These are phyloP conservation scores for Orcinus orca DNA, from an alignment of 2,113 vertebrate genomes.

Conservation along the genomic window DNA sequence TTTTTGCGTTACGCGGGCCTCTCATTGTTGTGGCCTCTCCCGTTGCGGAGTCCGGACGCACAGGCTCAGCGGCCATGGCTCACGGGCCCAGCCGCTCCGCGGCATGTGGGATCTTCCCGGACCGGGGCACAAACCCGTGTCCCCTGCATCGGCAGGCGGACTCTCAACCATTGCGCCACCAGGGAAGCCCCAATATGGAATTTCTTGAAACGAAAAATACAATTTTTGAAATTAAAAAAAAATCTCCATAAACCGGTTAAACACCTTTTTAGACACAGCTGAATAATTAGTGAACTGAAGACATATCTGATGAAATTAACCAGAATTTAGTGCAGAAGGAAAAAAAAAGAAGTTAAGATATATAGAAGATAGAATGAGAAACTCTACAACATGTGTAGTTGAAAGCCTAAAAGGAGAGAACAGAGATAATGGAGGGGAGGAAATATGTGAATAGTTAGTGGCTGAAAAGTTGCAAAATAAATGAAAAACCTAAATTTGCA, in stretches of 20 bases:
- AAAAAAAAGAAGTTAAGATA: not conserved
- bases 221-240: not conserved
- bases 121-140: too few relatives aligned
- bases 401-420: not conserved
- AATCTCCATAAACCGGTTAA: not conserved
- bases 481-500: not conserved
- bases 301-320: not conserved
- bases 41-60: too few relatives aligned
- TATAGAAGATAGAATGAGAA: not conserved
- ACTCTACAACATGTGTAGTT: not conserved
- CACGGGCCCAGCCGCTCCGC: too few relatives aligned
- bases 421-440: not conserved
- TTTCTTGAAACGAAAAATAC: not conserved
- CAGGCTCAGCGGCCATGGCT: too few relatives aligned
- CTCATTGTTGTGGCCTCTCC: too few relatives aligned
- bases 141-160: too few relatives aligned
- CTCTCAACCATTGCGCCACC: too few relatives aligned
- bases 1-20: too few relatives aligned
- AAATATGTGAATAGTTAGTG: not conserved
- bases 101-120: too few relatives aligned
- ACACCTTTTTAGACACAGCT: not conserved
- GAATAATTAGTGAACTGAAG: not conserved
- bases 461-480: not conserved
- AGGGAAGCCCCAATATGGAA: too few relatives aligned
- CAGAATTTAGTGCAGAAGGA: not conserved